Evolutionary conservation across 2,888 invertebrate species (phyloP).

Genomic region (Xanthia icteritia): DNA sequence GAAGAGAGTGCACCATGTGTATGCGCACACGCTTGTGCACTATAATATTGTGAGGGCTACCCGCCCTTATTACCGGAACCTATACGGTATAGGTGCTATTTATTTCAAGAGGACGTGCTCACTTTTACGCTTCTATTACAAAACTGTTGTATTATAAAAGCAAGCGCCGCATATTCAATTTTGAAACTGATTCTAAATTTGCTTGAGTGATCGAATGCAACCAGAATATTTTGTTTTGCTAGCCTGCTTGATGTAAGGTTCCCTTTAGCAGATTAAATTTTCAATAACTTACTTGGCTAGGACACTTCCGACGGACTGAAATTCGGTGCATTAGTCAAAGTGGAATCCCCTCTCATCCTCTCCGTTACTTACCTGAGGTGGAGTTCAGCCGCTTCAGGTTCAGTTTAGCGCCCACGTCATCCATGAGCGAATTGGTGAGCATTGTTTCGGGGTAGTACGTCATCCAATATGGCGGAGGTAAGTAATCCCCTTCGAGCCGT

Average conservation of each 20-base stretch:
- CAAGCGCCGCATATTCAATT: background rate
- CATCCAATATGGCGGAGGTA: constrained; percentile 24
- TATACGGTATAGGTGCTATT: background rate
- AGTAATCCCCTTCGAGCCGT: background rate
- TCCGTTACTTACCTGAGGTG: constrained; percentile 25
- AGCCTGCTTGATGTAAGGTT: background rate
- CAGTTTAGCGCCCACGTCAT: constrained; percentile 46
- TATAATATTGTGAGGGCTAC: background rate
- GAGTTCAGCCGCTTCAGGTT: constrained; percentile 10
- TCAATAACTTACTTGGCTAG: background rate
- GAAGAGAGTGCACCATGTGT: background rate
- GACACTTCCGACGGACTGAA: background rate
- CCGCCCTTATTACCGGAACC: background rate
- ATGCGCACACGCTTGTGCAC: too few species aligned
- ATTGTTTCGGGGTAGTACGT: constrained; percentile 47
- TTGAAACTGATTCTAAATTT: background rate
- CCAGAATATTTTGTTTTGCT: background rate
- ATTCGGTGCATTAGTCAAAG: background rate
- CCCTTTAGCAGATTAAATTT: too few species aligned
- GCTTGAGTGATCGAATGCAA: background rate
- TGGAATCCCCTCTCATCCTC: background rate
- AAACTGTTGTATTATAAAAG: background rate
- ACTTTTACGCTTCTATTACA: background rate
- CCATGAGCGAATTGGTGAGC: constrained; percentile 47
- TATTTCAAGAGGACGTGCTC: background rate